phyloP scores from a whole-genome alignment of 2,888 invertebrate species.

The Cloeon dipterum region DNA sequence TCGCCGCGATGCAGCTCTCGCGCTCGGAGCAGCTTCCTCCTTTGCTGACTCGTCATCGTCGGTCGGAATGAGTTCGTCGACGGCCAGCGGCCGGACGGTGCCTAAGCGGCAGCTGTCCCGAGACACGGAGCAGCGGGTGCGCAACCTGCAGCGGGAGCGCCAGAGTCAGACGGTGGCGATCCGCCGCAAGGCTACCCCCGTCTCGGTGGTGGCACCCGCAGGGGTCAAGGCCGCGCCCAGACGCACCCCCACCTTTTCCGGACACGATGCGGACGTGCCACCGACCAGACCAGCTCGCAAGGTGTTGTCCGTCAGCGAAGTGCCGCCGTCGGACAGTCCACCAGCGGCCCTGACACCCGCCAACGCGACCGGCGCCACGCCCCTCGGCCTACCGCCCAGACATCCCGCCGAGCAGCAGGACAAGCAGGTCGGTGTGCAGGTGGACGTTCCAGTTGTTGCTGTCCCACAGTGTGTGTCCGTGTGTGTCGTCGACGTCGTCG shows the following conservation, averaged over 20 bases:
- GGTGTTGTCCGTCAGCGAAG: not conserved
- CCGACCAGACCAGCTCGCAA: not conserved
- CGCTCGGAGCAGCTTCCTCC: too few relatives aligned
- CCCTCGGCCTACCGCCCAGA: not conserved
- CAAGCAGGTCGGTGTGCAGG: too few relatives aligned
- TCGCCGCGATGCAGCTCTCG: too few relatives aligned
- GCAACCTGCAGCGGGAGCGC: not conserved
- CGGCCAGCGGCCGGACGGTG: not conserved
- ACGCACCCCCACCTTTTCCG: constrained; percentile 1
- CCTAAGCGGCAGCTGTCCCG: constrained; percentile 1
- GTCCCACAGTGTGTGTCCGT: too few relatives aligned
- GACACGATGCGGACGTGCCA: not conserved
- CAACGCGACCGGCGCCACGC: not conserved
- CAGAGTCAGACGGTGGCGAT: not conserved
- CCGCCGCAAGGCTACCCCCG: not conserved
- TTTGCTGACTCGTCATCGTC: too few relatives aligned
- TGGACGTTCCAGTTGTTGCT: too few relatives aligned
- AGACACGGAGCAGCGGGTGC: not conserved
- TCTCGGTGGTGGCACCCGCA: not conserved
- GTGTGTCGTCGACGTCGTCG: too few relatives aligned
- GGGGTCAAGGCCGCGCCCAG: not conserved
- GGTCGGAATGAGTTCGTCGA: too few relatives aligned
- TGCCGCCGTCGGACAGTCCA: not conserved
- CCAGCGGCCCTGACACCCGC: not conserved
- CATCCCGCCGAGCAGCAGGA: not conserved